Conservation (phyloP, 2,113 vertebrate species). For the Catagonus wagneri region DNA sequence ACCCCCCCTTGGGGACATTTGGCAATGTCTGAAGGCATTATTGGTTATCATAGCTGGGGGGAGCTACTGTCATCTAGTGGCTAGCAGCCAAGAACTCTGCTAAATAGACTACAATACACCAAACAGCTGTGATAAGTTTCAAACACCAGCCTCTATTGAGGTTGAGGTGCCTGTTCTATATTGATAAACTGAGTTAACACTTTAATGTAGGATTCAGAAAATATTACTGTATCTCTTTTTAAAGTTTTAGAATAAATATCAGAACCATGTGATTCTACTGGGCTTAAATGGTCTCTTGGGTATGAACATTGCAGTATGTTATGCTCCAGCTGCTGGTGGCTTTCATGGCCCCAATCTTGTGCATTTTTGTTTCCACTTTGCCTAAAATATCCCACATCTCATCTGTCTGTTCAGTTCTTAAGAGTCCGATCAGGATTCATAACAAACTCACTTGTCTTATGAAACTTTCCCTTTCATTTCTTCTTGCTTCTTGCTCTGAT, state of each 20-base stretch:
- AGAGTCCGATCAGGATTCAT: not conserved
- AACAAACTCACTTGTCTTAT: not conserved
- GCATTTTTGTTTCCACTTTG: not conserved
- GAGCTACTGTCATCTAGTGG: not conserved
- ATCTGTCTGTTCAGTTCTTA: not conserved
- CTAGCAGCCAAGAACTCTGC: not conserved
- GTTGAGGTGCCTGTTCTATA: not conserved
- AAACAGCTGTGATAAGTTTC: not conserved
- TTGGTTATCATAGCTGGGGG: not conserved
- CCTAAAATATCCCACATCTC: not conserved
- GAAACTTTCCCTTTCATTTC: not conserved
- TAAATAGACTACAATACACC: not conserved
- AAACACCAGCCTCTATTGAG: not conserved
- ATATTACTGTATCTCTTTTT: not conserved
- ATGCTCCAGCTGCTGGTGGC: too few relatives aligned
- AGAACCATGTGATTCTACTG: not conserved
- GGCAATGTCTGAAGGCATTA: not conserved
- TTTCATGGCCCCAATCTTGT: not conserved
- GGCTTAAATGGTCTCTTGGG: not conserved
- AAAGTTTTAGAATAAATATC: not conserved
- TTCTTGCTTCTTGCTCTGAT: too few relatives aligned
- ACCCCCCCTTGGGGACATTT: not conserved
- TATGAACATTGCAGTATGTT: not conserved
- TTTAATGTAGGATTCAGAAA: not conserved
- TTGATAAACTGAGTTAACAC: not conserved